These are phyloP conservation scores for Clarias pachynema DNA, from an alignment of 2,797 vertebrate species.

Conservation along the genomic window DNA sequence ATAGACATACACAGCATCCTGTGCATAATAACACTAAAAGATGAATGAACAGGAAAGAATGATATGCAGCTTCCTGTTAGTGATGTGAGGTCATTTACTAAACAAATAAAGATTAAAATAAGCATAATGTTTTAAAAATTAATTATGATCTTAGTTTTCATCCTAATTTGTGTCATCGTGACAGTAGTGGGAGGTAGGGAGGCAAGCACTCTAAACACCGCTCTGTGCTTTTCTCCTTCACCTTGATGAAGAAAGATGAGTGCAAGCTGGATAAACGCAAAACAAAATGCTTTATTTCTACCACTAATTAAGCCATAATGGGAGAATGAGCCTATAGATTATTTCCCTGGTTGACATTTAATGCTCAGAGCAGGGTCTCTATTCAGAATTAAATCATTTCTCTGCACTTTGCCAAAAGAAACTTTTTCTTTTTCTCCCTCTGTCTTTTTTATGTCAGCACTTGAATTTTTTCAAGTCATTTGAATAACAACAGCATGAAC, in stretches of 20 bases:
- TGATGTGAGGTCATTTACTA: slow-evolving; percentile 42
- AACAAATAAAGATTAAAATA: slow-evolving; percentile 55
- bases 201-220: slow-evolving; percentile 31
- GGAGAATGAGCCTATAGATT: slow-evolving; percentile 27
- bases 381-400: slow-evolving; percentile 50
- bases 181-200: slow-evolving; percentile 27
- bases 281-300: slow-evolving; percentile 34
- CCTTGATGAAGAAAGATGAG: slow-evolving; percentile 51
- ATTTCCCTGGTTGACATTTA: slow-evolving; percentile 47
- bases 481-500: slow-evolving; percentile 41
- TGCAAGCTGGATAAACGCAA: slow-evolving; percentile 38
- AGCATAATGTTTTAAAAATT: slow-evolving; percentile 45
- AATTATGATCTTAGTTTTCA: slow-evolving; percentile 38
- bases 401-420: slow-evolving; percentile 46
- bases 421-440: slow-evolving; percentile 19
- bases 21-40: neutral
- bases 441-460: slow-evolving; percentile 46
- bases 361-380: slow-evolving; percentile 34
- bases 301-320: slow-evolving; percentile 44
- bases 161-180: slow-evolving; percentile 37
- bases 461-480: slow-evolving; percentile 47
- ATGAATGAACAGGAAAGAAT: neutral
- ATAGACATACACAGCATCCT: neutral
- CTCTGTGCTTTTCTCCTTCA: slow-evolving; percentile 46
- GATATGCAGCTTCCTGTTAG: slow-evolving; percentile 28